Evolutionary conservation across 2,113 vertebrate species (phyloP), one percentile per base, ranked within the genome.

Genomic region (Platycercus adscitus): DNA sequence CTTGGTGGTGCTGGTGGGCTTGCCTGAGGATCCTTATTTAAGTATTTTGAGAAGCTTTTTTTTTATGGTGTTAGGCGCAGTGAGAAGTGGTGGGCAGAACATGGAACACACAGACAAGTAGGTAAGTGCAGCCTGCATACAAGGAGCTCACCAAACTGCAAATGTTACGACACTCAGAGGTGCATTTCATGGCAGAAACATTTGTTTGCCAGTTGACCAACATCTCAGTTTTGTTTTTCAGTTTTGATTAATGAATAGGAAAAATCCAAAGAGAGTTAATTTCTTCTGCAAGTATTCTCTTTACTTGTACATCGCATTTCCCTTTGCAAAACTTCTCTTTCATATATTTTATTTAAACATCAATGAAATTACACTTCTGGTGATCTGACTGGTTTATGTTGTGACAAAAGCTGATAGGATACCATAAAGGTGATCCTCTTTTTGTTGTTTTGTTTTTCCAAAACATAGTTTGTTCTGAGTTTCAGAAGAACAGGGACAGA

Each of bases 11-110:
- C 8, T 61, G n/a, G 28, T 95, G 28, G 44, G 10, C 12, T 84
- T 73, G 23, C 29, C 16, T 1, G 2, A 81, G 46, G 17, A 84
- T 53, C 83, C 53, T 47, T 69, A 91, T 35, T 72, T 70, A 17
- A 46, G 37, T 50, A 53, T 69, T 88, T 80, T 88, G 37, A 58
- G 56, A 58, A 58, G 21, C 21, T 37, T 37, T 58, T 56, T 91
- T 86, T 89, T 49, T 44, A 63, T 23, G 31, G 8, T 44, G 15
- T n/a, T 66, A 75, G 50, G 35, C 13, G 85, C 39, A 44, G 39
- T 0, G 1, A 81, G 52, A 61, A 69, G 39, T 7, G 39, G 39
- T 0, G 3, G 25, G 43, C 15, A 81, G 61, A 43, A 21, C 3
- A 39, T 9, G 9, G 43, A 10, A 43, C 31, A 81, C 17, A 64